Base-by-base conservation (phyloP, 2,113 vertebrate species). In the Uropsilus gracilis region DNA sequence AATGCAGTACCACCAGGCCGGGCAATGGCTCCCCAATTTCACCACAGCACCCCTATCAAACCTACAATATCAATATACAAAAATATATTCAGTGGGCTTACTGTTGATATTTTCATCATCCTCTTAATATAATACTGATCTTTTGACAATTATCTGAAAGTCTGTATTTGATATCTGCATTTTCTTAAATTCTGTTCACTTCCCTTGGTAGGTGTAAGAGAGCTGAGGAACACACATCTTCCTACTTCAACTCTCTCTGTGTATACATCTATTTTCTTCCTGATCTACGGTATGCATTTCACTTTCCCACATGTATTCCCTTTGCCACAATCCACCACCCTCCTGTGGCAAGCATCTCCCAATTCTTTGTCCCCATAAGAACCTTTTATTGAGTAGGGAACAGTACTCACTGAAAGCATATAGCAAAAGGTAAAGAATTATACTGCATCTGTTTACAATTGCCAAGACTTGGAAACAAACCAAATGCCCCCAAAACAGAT, bases 101-200 rank as follows among this genome's bases (percentile, higher is more conserved):
- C 34, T 85, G 61, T 68, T 72, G 11, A 85, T 55, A 76, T 85
- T 88, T 76, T 42, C 13, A 68, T 87, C 55, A 46, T 87, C 32
- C 44, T 94, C 57, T 50, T 90, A 84, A 73, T 77, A 46, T 55
- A 91, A 68, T 28, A 82, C 32, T 64, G 9, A 26, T 75, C 30
- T 82, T 90, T 84, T 68, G 37, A 55, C 6, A 76, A 83, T 48
- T 78, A 46, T 17, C 13, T 72, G 75, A 94, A 63, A 61, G 42
- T 90, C 6, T 55, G 80, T 22, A 92, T 6, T 55, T 48, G 42
- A 84, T 55, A 20, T 46, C 39, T 91, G 13, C 26, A 32, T 89
- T 88, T 93, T 94, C 48, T 86, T 59, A 82, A 55, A 68, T 73
- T 72, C 26, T 28, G 10, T 76, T 95, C 44, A 32, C 26, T 86